A percentile compares a stretch with the other conserved stretches of the same genome.
Evolutionary conservation across 2,888 invertebrate genomes (phyloP).

Genomic region (Pristionchus japonicus): DNA sequence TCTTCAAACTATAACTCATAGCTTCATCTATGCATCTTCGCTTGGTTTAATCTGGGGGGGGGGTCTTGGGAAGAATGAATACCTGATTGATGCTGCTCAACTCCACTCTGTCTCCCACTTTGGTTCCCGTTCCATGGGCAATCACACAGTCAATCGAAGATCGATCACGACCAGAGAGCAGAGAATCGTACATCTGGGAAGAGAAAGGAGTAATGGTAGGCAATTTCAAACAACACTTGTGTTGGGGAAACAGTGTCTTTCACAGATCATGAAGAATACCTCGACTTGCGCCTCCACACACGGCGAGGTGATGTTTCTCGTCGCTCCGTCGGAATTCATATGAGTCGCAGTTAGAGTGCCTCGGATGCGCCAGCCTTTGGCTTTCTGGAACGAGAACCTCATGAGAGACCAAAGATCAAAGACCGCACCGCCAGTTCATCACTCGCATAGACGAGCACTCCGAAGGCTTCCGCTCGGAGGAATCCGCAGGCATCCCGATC

Average conservation of each 20-base stretch:
- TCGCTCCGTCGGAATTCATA: constrained; percentile 32
- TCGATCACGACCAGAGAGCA: constrained; percentile 27
- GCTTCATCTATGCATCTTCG: too few relatives aligned
- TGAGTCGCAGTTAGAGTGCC: not conserved
- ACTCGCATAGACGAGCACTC: constrained; percentile 51
- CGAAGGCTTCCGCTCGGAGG: constrained; percentile 74
- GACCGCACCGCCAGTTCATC: constrained; percentile 15
- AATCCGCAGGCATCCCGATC: constrained; percentile 75
- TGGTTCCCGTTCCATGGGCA: constrained; percentile 73
- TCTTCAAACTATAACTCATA: too few relatives aligned
- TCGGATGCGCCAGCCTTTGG: constrained; percentile 45
- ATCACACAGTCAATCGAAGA: constrained; percentile 64
- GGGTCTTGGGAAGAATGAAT: not conserved
- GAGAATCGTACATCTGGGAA: constrained; percentile 24
- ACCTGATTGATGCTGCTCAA: constrained; percentile 57
- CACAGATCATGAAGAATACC: not conserved
- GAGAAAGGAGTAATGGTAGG: not conserved
- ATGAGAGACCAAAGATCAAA: constrained; percentile 1
- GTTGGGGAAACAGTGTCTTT: too few relatives aligned
- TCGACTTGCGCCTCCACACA: constrained; percentile 21
- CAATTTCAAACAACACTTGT: too few relatives aligned
- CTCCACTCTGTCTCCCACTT: constrained; percentile 69
- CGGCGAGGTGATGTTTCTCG: constrained; percentile 26
- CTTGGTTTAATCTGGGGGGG: too few relatives aligned
- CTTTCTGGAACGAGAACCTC: constrained; percentile 52